These are phyloP conservation scores for Lamprologus tigripictilis DNA, from an alignment of 2,113 vertebrate genomes.

Conservation along the genomic window DNA sequence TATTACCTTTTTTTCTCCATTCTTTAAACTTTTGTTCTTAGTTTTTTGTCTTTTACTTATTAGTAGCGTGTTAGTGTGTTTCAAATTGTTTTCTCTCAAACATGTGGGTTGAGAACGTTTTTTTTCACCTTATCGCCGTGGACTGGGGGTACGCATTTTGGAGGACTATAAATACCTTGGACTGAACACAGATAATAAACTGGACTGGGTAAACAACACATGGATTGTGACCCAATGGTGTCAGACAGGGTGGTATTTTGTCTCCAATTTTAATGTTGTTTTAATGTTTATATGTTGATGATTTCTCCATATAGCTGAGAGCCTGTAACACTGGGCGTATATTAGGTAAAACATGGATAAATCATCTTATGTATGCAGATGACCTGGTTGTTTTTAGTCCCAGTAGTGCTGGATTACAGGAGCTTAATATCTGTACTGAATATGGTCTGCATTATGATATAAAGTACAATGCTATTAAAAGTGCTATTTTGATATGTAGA, in stretches of 20 bases:
- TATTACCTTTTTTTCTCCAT: neutral
- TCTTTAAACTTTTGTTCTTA: neutral
- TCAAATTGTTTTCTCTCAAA: neutral
- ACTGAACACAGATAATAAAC: neutral
- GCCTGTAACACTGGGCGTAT: neutral
- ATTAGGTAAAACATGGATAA: neutral
- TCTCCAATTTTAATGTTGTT: neutral
- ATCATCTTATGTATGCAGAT: neutral
- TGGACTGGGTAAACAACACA: neutral
- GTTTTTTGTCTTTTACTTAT: neutral
- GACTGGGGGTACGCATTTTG: neutral
- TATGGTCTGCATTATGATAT: neutral
- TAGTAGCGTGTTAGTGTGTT: neutral
- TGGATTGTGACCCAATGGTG: neutral
- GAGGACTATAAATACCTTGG: neutral
- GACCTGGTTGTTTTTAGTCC: neutral
- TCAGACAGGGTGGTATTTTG: neutral
- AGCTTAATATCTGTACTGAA: neutral
- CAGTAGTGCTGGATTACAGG: neutral
- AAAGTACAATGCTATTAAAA: neutral
- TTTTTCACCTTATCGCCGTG: fast-evolving
- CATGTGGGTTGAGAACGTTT: neutral
- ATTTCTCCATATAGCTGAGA: neutral
- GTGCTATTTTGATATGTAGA: neutral
- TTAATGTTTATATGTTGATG: neutral